Evolutionary conservation across 2,797 vertebrate species (phyloP).

Genomic region (Ibycter americanus): DNA sequence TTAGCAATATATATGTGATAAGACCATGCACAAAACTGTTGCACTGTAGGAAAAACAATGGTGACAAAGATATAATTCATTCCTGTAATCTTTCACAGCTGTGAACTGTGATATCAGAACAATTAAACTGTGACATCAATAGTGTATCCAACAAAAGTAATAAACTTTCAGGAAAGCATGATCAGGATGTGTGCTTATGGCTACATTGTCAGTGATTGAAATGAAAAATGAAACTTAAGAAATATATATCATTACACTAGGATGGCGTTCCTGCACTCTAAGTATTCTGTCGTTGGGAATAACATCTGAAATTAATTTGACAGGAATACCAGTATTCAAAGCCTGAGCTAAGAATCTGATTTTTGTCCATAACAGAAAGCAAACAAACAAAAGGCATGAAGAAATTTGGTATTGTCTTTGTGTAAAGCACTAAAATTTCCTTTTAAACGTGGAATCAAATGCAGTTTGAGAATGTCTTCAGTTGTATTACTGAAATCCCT

Average conservation of each 20-base stretch:
- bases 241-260: rapidly evolving
- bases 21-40: neutral
- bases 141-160: neutral
- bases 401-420: neutral
- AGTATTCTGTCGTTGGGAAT: neutral
- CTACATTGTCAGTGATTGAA: neutral
- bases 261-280: neutral
- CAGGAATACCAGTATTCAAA: neutral
- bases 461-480: neutral
- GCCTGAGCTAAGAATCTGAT: neutral
- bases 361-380: neutral
- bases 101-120: neutral
- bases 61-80: neutral
- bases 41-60: neutral
- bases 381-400: neutral
- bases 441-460: neutral
- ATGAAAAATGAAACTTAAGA: neutral
- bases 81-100: neutral
- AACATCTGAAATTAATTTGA: neutral
- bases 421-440: neutral
- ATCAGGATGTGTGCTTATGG: rapidly evolving
- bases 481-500: neutral
- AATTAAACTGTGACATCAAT: neutral
- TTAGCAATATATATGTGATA: neutral
- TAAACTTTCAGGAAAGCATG: neutral